Evolutionary conservation across 1,140 invertebrate genomes (phyloP).

Genomic region (Drosophila sulfurigaster): DNA sequence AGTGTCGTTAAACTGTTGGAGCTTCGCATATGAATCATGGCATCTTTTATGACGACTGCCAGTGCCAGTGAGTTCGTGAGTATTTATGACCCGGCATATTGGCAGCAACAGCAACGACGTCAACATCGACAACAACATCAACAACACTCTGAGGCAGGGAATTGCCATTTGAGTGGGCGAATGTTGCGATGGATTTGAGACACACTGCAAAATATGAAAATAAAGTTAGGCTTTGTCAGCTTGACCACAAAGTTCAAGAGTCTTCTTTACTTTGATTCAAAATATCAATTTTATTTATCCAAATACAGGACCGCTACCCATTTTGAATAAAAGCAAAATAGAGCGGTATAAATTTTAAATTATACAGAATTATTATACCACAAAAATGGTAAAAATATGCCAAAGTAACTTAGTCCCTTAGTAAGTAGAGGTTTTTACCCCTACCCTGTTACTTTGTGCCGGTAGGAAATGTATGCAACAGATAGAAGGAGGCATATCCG

Average conservation of each 20-base stretch:
- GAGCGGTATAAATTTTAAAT: too few species aligned
- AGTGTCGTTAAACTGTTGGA: constrained; percentile 69
- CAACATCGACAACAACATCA: constrained; percentile 12
- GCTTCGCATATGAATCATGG: constrained; percentile 69
- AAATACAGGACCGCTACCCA: too few species aligned
- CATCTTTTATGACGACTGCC: constrained; percentile 70
- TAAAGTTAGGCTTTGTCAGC: background rate
- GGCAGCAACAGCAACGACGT: constrained; percentile 16
- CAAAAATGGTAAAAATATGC: too few species aligned
- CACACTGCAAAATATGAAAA: background rate
- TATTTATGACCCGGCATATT: constrained; percentile 66
- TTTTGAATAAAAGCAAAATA: too few species aligned
- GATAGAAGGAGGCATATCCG: too few species aligned
- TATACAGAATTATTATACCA: too few species aligned
- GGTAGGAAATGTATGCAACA: too few species aligned
- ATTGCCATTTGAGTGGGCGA: background rate
- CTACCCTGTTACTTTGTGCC: too few species aligned
- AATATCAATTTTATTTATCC: too few species aligned
- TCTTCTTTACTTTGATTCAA: too few species aligned
- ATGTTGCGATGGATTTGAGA: background rate
- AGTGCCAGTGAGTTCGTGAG: constrained; percentile 47
- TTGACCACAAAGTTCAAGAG: background rate
- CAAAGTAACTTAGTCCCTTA: too few species aligned
- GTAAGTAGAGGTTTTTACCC: too few species aligned
- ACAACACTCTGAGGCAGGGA: background rate